Conservation (phyloP, 2,797 vertebrate genomes). For the Podarcis lilfordi region DNA sequence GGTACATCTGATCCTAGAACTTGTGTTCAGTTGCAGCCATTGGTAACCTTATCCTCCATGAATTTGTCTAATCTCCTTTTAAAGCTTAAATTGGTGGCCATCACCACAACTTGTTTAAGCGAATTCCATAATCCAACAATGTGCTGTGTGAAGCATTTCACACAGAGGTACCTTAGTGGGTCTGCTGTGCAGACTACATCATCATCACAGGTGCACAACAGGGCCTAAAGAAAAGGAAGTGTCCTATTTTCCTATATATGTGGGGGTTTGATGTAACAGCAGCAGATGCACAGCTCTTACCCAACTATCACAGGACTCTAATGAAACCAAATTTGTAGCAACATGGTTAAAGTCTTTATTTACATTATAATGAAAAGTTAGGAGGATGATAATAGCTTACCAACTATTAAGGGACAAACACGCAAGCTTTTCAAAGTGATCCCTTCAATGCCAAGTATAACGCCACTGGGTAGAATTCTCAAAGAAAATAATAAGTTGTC, state of each 20-base stretch:
- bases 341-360: neutral
- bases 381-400: neutral
- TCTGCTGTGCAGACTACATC: neutral
- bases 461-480: neutral
- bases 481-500: constrained; percentile 4
- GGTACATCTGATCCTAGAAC: too few relatives aligned
- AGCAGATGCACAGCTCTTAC: neutral
- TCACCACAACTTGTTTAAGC: neutral
- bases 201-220: neutral
- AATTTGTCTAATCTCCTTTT: neutral
- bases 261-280: neutral
- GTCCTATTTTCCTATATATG: neutral
- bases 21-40: too few relatives aligned
- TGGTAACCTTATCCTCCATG: too few relatives aligned
- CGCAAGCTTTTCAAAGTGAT: neutral
- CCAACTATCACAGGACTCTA: neutral
- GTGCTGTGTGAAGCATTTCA: neutral
- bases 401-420: neutral
- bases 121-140: neutral
- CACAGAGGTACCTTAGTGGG: neutral
- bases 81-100: neutral
- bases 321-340: neutral
- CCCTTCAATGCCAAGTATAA: constrained; percentile 4
- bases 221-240: neutral
- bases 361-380: neutral